phyloP scores from a whole-genome alignment of 2,888 invertebrate genomes.

The Chromoteleia sp. region DNA sequence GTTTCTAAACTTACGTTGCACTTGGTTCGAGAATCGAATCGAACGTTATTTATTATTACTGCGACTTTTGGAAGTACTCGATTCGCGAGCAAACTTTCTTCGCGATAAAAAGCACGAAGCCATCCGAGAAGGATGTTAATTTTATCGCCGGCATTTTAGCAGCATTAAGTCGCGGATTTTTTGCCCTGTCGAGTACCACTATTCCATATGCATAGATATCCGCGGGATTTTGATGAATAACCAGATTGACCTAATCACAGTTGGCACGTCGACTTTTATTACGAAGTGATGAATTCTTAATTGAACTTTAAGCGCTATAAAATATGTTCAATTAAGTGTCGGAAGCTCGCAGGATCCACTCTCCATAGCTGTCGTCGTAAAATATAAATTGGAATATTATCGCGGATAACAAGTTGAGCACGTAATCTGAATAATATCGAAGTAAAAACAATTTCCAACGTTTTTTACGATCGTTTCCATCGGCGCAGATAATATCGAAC shows the following conservation, averaged over 20 bases:
- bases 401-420: slow-evolving; percentile 29
- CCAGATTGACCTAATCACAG: slow-evolving; percentile 58
- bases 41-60: background rate
- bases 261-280: slow-evolving; percentile 57
- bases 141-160: slow-evolving; percentile 26
- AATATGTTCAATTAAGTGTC: slow-evolving; percentile 57
- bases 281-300: slow-evolving; percentile 61
- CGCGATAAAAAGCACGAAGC: background rate
- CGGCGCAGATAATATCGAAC: slow-evolving; percentile 33
- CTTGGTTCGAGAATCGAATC: no score
- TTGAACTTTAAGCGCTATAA: slow-evolving; percentile 64
- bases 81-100: slow-evolving; percentile 2
- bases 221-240: slow-evolving; percentile 57
- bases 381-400: slow-evolving; percentile 50
- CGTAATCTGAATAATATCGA: slow-evolving; percentile 38
- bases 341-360: slow-evolving; percentile 19
- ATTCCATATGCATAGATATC: slow-evolving; percentile 40
- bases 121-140: slow-evolving; percentile 29
- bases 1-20: no score
- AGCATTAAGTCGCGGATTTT: slow-evolving; percentile 23
- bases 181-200: slow-evolving; percentile 12
- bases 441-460: slow-evolving; percentile 46
- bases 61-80: background rate
- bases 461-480: slow-evolving; percentile 36
- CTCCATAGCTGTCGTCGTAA: slow-evolving; percentile 23